Conservation (phyloP, 2,888 invertebrate genomes). For the Catocala fraxini region DNA sequence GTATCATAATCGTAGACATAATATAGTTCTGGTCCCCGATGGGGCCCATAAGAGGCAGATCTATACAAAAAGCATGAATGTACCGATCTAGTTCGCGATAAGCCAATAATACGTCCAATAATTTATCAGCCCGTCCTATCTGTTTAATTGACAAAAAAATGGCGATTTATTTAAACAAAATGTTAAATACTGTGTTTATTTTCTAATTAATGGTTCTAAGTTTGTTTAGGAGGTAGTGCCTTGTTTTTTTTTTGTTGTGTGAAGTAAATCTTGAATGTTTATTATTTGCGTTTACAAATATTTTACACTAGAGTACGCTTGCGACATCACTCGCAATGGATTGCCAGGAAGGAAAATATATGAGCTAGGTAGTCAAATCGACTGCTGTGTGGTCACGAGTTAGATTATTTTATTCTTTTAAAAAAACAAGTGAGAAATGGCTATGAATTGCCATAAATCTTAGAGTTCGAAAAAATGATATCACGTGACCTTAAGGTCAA, state of each 20-base stretch:
- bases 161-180: background rate
- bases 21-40: constrained; percentile 15
- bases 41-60: constrained; percentile 11
- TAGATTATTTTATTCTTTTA: too few relatives aligned
- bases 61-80: constrained; percentile 16
- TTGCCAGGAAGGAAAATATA: too few relatives aligned
- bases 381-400: too few relatives aligned
- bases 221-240: background rate
- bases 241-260: background rate
- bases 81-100: constrained; percentile 33
- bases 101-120: constrained; percentile 14
- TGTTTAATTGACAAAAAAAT: constrained; percentile 18
- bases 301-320: too few relatives aligned
- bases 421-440: too few relatives aligned
- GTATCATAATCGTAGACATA: constrained; percentile 20
- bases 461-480: too few relatives aligned
- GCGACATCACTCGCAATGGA: too few relatives aligned
- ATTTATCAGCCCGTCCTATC: constrained; percentile 9
- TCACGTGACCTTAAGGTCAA: too few relatives aligned
- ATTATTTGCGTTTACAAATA: too few relatives aligned
- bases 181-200: background rate
- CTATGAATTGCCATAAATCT: too few relatives aligned
- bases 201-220: background rate
- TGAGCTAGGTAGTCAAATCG: too few relatives aligned
- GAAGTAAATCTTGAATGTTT: too few relatives aligned